Conservation (phyloP, 2,888 invertebrate genomes). For the Drosophila merina region DNA sequence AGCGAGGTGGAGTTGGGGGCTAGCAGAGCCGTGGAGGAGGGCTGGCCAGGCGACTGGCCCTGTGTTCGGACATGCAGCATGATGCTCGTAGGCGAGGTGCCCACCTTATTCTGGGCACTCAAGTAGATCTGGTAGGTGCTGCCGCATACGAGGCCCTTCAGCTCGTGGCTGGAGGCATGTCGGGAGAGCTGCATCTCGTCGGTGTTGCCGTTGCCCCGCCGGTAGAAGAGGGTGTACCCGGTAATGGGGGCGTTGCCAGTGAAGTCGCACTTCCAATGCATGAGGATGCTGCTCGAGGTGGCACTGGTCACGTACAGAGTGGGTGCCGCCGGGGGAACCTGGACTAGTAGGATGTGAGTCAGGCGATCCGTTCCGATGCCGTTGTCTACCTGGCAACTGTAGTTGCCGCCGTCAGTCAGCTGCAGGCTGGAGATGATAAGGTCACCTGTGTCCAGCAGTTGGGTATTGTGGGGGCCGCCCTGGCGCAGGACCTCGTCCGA, state of each 20-base stretch:
- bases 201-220: slow-evolving; percentile 87
- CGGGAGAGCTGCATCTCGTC: slow-evolving; percentile 88
- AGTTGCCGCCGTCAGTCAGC: slow-evolving; percentile 88
- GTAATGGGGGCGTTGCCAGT: slow-evolving; percentile 89
- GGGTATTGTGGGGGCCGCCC: slow-evolving; percentile 86
- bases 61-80: slow-evolving; percentile 89
- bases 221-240: slow-evolving; percentile 88
- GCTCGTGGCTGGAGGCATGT: slow-evolving; percentile 88
- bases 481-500: slow-evolving; percentile 86
- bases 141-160: slow-evolving; percentile 89
- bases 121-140: slow-evolving; percentile 90
- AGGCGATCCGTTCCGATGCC: slow-evolving; percentile 88
- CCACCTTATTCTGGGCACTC: slow-evolving; percentile 89
- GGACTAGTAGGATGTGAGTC: slow-evolving; percentile 87
- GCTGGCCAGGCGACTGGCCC: slow-evolving; percentile 89
- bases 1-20: slow-evolving; percentile 90
- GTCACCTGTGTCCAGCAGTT: slow-evolving; percentile 88
- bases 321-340: slow-evolving; percentile 91
- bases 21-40: slow-evolving; percentile 87
- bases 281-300: slow-evolving; percentile 89
- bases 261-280: slow-evolving; percentile 90
- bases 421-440: slow-evolving; percentile 87
- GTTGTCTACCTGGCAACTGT: slow-evolving; percentile 89
- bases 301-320: slow-evolving; percentile 90
- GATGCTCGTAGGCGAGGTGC: slow-evolving; percentile 88